Percentiles rank a stretch among this genome's conserved stretches.
Conservation (phyloP, 2,797 vertebrate genomes). For the Sebastes oblongus region DNA sequence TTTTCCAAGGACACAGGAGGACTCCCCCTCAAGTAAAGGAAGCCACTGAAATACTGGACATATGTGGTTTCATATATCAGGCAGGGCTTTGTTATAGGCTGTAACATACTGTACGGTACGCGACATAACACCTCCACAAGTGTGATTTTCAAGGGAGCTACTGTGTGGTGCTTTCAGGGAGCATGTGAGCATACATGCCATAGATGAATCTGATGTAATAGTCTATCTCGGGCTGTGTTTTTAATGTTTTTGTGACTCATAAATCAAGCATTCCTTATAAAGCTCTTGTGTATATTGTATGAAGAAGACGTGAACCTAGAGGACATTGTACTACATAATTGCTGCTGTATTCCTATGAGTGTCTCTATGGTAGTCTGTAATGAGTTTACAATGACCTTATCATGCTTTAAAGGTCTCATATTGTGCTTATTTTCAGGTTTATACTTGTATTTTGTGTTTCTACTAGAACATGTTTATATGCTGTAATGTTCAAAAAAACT, state of each 20-base stretch:
- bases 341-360: not conserved
- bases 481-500: too few relatives aligned
- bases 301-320: not conserved
- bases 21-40: not conserved
- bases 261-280: not conserved
- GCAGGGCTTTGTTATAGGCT: not conserved
- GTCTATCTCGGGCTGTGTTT: not conserved
- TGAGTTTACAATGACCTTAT: constrained; percentile 4
- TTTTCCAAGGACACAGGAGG: not conserved
- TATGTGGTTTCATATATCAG: constrained; percentile 1
- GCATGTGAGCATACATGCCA: not conserved
- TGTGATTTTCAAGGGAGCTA: not conserved
- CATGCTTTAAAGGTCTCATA: not conserved
- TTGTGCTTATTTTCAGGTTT: too few relatives aligned
- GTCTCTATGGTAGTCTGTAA: not conserved
- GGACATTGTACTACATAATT: not conserved
- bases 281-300: not conserved
- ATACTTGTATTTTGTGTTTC: too few relatives aligned
- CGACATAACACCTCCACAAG: not conserved
- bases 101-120: not conserved
- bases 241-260: not conserved
- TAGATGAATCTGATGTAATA: not conserved
- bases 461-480: too few relatives aligned
- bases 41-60: not conserved
- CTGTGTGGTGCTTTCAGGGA: not conserved